Base-by-base conservation (phyloP, 2,797 vertebrate species). In the Scolopax rusticola region DNA sequence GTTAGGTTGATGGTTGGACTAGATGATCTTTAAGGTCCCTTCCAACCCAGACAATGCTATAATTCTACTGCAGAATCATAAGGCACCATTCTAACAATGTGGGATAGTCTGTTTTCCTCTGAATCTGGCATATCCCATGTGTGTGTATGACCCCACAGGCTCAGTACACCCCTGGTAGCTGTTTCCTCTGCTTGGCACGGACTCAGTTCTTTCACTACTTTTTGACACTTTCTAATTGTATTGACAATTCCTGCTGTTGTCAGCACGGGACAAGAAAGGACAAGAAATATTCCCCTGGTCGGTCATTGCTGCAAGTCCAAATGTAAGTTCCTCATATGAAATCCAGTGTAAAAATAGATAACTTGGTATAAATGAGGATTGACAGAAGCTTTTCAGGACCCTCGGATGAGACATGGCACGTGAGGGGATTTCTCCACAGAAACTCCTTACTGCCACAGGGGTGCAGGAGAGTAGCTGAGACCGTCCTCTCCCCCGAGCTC, bases 391-490 rank as follows among this genome's bases (percentile, higher is more conserved):
- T 53, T 47, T 30, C 79, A 15, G 60, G 59, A n/a, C 60, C 30
- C 38, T 43, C 1, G 0, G 33, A 5, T 43, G 36, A 51, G 32
- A 50, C 36, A 56, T 4, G 12, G 40, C 25, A 14, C 40, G 0
- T 13, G 11, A 23, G 23, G 61, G 61, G 50, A 25, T 77, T 65
- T 11, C 23, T 23, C 43, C 40, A 33, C 5, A 38, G 30, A 27
- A 33, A 47, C 32, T 43, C 47, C 71, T 53, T 15, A 2, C 41
- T 38, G 40, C 87, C 24, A 7, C 56, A 45, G 64, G 82, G 56
- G 18, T 71, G 4, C 0, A 10, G 57, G 21, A 20, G 0, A 0
- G 13, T 14, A 15, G 30, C 74, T 0, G 1, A 60, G 79, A 65
- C 63, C 63, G 45, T 27, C 61, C 51, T 60, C 79, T 28, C 53